Percentiles rank a stretch among this genome's conserved stretches.
Evolutionary conservation across 2,888 invertebrate genomes (phyloP).

Genomic region (Lingula anatina): DNA sequence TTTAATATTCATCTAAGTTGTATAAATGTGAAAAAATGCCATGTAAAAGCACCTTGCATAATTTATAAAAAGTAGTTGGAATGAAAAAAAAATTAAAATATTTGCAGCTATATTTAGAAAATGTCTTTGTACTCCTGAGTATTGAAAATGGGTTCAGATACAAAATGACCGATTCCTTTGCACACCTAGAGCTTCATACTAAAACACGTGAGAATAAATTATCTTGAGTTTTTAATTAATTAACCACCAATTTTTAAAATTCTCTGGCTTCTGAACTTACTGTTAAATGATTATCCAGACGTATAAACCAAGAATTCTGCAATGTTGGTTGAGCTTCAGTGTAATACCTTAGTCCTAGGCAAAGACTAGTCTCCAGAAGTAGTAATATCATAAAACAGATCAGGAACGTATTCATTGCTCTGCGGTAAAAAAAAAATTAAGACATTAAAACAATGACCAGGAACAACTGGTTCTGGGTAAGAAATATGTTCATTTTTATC

Average conservation of each 20-base stretch:
- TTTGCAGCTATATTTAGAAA: too few species aligned
- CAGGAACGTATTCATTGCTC: conserved; percentile 70
- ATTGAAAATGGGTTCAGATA: neutral
- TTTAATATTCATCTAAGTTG: too few species aligned
- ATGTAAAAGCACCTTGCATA: too few species aligned
- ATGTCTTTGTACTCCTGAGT: too few species aligned
- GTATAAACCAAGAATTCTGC: conserved; percentile 1
- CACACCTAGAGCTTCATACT: neutral
- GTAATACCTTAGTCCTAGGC: conserved; percentile 60
- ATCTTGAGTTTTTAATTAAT: neutral
- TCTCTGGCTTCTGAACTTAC: conserved; percentile 11
- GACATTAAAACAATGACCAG: too few species aligned
- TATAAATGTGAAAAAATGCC: too few species aligned
- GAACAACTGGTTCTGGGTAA: too few species aligned
- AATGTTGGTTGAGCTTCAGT: conserved; percentile 18
- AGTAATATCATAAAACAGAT: conserved; percentile 65
- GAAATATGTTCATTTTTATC: too few species aligned
- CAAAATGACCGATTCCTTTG: neutral
- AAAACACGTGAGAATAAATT: neutral
- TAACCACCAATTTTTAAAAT: neutral
- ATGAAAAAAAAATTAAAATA: too few species aligned
- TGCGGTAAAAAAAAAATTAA: conserved; percentile 39
- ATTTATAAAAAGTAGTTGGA: too few species aligned
- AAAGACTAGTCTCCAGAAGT: conserved; percentile 59
- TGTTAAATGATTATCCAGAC: neutral